A percentile compares a stretch with the other conserved stretches of the same genome.
These are phyloP conservation scores for Cuniculus paca DNA, from an alignment of 2,797 vertebrate species.

Conservation along the genomic window DNA sequence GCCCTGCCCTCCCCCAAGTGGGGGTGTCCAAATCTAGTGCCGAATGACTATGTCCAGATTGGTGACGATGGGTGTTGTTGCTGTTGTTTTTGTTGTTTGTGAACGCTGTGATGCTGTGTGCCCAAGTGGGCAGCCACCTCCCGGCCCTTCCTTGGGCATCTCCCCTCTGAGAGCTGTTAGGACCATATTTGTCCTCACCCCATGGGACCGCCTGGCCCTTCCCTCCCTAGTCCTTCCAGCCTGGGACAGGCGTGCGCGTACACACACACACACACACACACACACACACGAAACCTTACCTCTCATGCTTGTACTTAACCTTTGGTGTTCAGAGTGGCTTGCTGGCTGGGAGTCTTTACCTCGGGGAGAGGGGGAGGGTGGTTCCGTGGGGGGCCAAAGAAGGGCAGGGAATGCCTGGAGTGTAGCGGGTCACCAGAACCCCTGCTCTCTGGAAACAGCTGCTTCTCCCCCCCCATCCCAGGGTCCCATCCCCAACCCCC, in stretches of 20 bases:
- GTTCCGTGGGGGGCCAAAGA: slow-evolving; percentile 79
- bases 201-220: slow-evolving; percentile 78
- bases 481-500: slow-evolving; percentile 70
- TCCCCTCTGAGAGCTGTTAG: slow-evolving; percentile 66
- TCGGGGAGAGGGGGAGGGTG: slow-evolving; percentile 77
- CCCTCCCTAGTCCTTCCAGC: slow-evolving; percentile 78
- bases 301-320: slow-evolving; percentile 84
- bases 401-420: slow-evolving; percentile 80
- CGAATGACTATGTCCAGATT: slow-evolving; percentile 84
- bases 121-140: slow-evolving; percentile 66
- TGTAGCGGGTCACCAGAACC: slow-evolving; percentile 30
- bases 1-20: neutral
- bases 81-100: slow-evolving; percentile 79
- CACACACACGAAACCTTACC: slow-evolving; percentile 79
- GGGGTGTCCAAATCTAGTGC: slow-evolving; percentile 80
- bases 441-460: slow-evolving; percentile 76
- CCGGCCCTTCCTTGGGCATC: slow-evolving; percentile 68
- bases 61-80: slow-evolving; percentile 82
- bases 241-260: slow-evolving; percentile 74
- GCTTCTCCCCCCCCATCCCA: slow-evolving; percentile 72
- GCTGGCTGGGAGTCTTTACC: slow-evolving; percentile 86
- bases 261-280: neutral
- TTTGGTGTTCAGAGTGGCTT: slow-evolving; percentile 83
- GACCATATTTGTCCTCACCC: slow-evolving; percentile 78
- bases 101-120: slow-evolving; percentile 82